Conservation (phyloP, 2,888 invertebrate species). For the Brachypalpus laphriformis region DNA sequence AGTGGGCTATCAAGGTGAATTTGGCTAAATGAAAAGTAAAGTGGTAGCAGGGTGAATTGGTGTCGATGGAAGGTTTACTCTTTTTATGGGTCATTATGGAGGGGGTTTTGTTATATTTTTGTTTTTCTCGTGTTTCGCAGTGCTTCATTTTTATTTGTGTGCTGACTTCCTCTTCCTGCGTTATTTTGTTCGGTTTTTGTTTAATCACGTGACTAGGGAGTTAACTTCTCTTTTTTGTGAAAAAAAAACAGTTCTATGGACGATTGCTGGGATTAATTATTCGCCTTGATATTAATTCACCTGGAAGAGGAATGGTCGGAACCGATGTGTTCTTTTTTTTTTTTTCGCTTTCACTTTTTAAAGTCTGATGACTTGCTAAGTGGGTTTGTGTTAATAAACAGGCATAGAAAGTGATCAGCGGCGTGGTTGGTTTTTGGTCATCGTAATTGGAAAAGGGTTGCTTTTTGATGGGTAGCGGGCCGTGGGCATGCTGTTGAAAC, state of each 20-base stretch:
- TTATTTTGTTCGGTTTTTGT: constrained; percentile 34
- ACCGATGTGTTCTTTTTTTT: not conserved
- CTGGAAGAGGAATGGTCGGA: constrained; percentile 43
- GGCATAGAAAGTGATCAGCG: constrained; percentile 1
- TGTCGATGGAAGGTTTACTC: constrained; percentile 46
- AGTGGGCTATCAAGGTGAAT: constrained; percentile 40
- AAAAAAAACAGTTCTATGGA: constrained; percentile 3
- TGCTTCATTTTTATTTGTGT: constrained; percentile 10
- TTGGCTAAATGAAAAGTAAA: constrained; percentile 52
- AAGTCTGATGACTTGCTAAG: constrained; percentile 31
- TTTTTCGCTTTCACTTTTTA: not conserved
- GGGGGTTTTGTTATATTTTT: constrained; percentile 14
- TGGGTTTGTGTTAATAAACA: constrained; percentile 16
- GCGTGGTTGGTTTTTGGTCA: constrained; percentile 2
- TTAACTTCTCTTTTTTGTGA: not conserved
- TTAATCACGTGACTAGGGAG: constrained; percentile 45
- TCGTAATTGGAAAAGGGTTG: constrained; percentile 9
- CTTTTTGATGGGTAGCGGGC: not conserved
- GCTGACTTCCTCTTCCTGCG: constrained; percentile 16
- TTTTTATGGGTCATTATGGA: constrained; percentile 50
- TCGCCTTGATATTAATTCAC: constrained; percentile 58
- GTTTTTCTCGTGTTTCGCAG: not conserved
- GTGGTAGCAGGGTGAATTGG: constrained; percentile 30
- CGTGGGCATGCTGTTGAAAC: not conserved
- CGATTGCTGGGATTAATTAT: constrained; percentile 46